phyloP scores from a whole-genome alignment of 2,888 invertebrate genomes.

The Heliconius ethilla region DNA sequence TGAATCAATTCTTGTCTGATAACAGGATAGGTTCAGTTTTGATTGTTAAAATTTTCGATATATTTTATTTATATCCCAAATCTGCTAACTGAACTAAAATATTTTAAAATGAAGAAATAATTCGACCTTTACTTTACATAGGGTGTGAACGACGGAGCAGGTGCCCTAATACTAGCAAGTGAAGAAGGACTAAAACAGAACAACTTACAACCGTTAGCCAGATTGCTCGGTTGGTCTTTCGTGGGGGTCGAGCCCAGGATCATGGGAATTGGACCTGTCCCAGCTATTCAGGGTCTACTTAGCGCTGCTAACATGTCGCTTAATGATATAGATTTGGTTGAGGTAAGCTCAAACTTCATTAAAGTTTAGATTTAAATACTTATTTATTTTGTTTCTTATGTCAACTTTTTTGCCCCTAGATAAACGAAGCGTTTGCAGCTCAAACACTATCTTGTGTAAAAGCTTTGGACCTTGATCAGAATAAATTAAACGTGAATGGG shows the following conservation, averaged over 20 bases:
- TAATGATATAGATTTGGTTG: slow-evolving; percentile 95
- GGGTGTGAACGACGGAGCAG: slow-evolving; percentile 99
- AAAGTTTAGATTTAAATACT: not conserved
- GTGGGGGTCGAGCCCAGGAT: slow-evolving; percentile 98
- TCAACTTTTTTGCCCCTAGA: slow-evolving; percentile 78
- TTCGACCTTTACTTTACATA: slow-evolving; percentile 57
- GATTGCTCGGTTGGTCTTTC: slow-evolving; percentile 93
- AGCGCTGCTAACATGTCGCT: slow-evolving; percentile 89
- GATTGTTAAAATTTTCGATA: no score
- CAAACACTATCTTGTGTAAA: slow-evolving; percentile 96
- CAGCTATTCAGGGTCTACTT: slow-evolving; percentile 93
- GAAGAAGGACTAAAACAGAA: slow-evolving; percentile 90
- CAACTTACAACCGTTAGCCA: slow-evolving; percentile 93
- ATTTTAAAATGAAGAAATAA: not conserved
- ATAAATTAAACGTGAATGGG: slow-evolving; percentile 96
- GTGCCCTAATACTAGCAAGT: slow-evolving; percentile 93
- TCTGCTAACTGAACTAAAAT: no score
- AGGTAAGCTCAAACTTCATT: slow-evolving; percentile 80
- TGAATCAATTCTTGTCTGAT: no score
- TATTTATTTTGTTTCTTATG: not conserved
- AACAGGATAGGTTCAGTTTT: no score
- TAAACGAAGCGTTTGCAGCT: slow-evolving; percentile 99
- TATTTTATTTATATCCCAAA: no score
- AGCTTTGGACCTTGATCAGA: slow-evolving; percentile 91
- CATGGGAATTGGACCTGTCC: slow-evolving; percentile 98